Evolutionary conservation across 2,113 vertebrate genomes (phyloP).

Genomic region (Corythornis madagascariensis): DNA sequence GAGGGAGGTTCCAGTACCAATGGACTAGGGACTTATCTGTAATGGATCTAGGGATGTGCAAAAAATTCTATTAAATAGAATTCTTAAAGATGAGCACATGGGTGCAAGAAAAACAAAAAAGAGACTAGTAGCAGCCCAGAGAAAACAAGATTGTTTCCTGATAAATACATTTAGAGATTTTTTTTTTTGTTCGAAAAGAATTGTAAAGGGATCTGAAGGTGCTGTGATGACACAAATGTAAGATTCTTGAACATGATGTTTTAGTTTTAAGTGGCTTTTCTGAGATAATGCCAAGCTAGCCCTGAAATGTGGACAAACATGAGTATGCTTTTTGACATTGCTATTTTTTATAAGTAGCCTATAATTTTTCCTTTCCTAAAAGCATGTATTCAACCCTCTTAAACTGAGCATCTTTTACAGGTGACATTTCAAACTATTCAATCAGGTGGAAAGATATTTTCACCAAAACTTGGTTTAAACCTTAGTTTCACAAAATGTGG

Average conservation of each 20-base stretch:
- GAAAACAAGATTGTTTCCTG: not conserved
- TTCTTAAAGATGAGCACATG: not conserved
- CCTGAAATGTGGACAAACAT: not conserved
- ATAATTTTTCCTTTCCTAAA: not conserved
- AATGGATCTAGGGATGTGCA: not conserved
- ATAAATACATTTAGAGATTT: not conserved
- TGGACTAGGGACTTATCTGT: not conserved
- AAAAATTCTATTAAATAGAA: not conserved
- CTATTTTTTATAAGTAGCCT: not conserved
- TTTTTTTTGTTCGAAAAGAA: accelerated
- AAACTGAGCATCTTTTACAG: not conserved
- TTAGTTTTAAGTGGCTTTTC: not conserved
- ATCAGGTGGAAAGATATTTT: not conserved
- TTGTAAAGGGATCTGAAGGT: not conserved
- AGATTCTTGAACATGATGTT: not conserved
- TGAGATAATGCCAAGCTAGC: not conserved
- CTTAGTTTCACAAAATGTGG: not conserved
- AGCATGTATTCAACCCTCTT: not conserved
- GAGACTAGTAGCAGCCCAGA: not conserved
- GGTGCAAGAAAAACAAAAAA: not conserved
- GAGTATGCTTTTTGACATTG: not conserved
- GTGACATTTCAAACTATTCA: not conserved
- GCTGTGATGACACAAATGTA: not conserved
- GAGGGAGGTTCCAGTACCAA: not conserved
- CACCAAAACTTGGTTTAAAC: not conserved